Evolutionary conservation across 2,888 invertebrate species (phyloP).

Genomic region (Empis livida): DNA sequence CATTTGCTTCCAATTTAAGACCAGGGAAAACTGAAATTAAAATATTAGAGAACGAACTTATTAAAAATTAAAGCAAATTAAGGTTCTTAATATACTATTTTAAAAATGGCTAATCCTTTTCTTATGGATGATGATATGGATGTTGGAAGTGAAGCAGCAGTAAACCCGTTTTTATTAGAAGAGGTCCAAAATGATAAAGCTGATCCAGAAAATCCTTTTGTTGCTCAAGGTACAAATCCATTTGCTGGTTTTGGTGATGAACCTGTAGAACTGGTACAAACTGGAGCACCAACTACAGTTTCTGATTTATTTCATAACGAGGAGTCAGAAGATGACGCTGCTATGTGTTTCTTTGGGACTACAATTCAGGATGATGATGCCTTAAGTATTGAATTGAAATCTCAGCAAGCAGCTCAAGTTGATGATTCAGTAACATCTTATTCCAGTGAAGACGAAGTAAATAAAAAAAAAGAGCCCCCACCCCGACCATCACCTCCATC

Average conservation of each 20-base stretch:
- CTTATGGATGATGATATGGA: conserved; percentile 55
- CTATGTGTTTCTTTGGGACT: conserved; percentile 37
- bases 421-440: conserved; percentile 20
- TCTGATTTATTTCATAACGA: conserved; percentile 9
- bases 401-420: conserved; percentile 9
- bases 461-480: conserved; percentile 31
- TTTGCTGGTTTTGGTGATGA: conserved; percentile 47
- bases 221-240: conserved; percentile 48
- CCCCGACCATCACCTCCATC: conserved; percentile 50
- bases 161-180: conserved; percentile 57
- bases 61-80: conserved; percentile 33
- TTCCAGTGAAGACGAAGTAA: conserved; percentile 22
- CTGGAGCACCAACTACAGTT: conserved; percentile 12
- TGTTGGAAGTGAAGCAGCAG: conserved; percentile 33
- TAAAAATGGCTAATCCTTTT: conserved; percentile 68
- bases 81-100: conserved; percentile 1
- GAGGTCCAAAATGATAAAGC: conserved; percentile 22
- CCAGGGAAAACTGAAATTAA: conserved; percentile 71
- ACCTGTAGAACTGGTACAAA: conserved; percentile 16
- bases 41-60: conserved; percentile 61
- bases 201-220: conserved; percentile 55
- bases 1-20: conserved; percentile 60
- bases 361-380: conserved; percentile 35
- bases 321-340: conserved; percentile 19
- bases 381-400: conserved; percentile 22